Conservation (phyloP, 2,113 vertebrate genomes). For the Donacobius atricapilla region DNA sequence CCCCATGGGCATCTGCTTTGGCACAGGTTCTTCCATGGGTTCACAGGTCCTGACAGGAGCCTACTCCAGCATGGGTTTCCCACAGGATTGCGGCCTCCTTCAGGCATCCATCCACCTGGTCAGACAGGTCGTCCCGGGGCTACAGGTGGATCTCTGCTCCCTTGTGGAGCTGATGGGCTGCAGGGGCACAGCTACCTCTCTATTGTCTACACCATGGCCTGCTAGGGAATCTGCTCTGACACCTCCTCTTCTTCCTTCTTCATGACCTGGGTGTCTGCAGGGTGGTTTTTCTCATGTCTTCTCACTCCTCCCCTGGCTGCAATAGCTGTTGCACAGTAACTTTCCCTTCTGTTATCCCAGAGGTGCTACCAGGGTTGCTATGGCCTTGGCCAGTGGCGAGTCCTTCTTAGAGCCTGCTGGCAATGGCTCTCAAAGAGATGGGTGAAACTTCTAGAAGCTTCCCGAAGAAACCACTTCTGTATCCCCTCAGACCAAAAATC, state of each 20-base stretch:
- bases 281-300: not conserved
- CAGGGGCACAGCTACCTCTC: not conserved
- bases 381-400: no score
- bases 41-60: not conserved
- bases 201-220: not conserved
- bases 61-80: not conserved
- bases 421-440: not conserved
- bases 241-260: not conserved
- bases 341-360: not conserved
- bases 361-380: not conserved
- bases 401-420: not conserved
- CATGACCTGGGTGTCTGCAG: not conserved
- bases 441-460: not conserved
- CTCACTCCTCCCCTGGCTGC: not conserved
- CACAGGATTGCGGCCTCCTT: not conserved
- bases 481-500: not conserved
- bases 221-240: not conserved
- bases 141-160: not conserved
- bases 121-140: not conserved
- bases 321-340: not conserved
- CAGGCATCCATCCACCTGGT: no score
- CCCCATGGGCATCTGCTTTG: not conserved
- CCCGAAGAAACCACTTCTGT: not conserved
- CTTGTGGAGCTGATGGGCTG: not conserved
- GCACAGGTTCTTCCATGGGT: accelerated